These are phyloP conservation scores for Syrista parreyssii DNA, from an alignment of 2,888 invertebrate species.

Conservation along the genomic window DNA sequence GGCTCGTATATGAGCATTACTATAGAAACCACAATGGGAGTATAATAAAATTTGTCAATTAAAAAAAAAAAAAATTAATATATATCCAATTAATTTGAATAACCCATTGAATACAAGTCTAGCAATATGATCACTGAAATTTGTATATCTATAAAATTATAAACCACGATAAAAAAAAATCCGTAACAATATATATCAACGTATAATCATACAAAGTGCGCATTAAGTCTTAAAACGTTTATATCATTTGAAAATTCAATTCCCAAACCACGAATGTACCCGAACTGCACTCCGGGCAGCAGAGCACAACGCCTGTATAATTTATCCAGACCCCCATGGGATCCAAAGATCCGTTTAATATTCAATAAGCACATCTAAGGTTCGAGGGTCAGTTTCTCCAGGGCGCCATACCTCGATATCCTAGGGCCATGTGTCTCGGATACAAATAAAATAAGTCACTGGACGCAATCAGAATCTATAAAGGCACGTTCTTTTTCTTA, in stretches of 20 bases:
- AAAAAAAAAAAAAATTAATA: background rate
- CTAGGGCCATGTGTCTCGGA: background rate
- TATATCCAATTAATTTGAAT: background rate
- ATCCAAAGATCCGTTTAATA: slow-evolving; percentile 39
- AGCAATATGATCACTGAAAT: background rate
- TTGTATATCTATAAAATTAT: background rate
- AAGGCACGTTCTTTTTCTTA: background rate
- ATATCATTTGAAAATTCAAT: background rate
- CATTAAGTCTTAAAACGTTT: background rate
- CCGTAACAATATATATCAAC: background rate
- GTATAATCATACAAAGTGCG: background rate
- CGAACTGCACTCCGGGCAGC: background rate
- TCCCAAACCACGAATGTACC: background rate
- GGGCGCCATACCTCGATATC: background rate
- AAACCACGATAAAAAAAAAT: background rate
- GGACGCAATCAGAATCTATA: background rate
- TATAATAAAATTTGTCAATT: background rate
- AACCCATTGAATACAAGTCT: background rate
- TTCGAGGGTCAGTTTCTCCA: slow-evolving; percentile 20
- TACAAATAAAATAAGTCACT: background rate
- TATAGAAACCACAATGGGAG: background rate
- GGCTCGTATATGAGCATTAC: background rate
- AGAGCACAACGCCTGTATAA: background rate
- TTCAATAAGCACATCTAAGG: slow-evolving; percentile 40
- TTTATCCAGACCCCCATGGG: slow-evolving; percentile 4